Evolutionary conservation across 2,888 invertebrate species (phyloP).

Genomic region (Nesidiocoris tenuis): DNA sequence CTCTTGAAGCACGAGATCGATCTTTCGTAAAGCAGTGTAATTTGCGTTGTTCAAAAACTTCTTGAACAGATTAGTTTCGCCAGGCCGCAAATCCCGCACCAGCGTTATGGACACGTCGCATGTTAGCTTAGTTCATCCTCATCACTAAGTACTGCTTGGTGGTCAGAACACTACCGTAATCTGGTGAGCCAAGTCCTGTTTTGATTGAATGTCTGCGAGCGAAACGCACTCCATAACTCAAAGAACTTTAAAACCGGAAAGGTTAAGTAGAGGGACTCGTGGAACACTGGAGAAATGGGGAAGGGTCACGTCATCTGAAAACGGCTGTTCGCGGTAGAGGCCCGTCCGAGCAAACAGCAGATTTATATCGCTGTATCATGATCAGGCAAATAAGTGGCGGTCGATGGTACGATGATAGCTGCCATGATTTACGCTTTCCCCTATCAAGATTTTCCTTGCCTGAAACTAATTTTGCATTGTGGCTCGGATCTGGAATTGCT

Average conservation of each 20-base stretch:
- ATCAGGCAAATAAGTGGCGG: neutral
- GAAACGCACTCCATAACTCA: neutral
- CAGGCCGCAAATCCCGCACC: no score
- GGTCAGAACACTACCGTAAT: no score
- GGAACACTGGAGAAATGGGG: neutral
- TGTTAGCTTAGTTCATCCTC: no score
- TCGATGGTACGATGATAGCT: neutral
- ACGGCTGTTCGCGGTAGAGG: neutral
- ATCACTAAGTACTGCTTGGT: no score
- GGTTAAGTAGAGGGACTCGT: neutral
- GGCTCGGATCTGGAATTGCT: neutral
- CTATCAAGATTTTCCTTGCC: neutral
- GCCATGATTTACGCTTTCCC: neutral
- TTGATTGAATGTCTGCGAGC: neutral
- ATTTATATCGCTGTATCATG: neutral
- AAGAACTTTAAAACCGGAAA: neutral
- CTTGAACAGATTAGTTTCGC: no score
- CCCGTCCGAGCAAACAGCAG: neutral
- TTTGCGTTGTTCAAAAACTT: no score
- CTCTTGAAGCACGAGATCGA: no score
- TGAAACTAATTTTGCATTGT: neutral
- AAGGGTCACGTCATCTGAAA: neutral
- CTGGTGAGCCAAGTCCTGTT: no score
- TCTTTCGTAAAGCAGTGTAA: no score
- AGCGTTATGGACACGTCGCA: no score